phyloP scores from a whole-genome alignment of 30 jellyfish, hydroid and myxozoan genomes.

The Hydractinia echinata region DNA sequence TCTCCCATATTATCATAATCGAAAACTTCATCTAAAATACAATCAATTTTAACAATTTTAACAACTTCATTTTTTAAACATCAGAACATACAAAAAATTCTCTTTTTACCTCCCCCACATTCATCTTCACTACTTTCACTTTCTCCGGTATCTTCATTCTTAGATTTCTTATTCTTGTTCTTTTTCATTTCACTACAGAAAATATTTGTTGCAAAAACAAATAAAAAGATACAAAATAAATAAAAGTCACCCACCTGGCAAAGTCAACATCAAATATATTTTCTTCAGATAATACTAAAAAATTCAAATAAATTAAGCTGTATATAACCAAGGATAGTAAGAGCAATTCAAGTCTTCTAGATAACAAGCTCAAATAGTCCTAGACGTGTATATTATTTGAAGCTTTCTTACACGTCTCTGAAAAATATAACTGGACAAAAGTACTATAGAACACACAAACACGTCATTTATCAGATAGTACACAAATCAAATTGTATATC shows the following conservation, averaged over 20 bases:
- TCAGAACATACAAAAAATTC: neutral
- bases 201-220: neutral
- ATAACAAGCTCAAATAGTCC: too few species aligned
- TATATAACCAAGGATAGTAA: too few species aligned
- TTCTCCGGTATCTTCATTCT: neutral
- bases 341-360: too few species aligned
- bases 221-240: neutral
- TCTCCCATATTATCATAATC: slow-evolving; percentile 50
- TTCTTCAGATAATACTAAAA: slow-evolving; percentile 1
- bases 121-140: slow-evolving; percentile 23
- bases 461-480: neutral
- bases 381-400: too few species aligned
- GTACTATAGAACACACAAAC: neutral
- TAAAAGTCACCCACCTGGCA: slow-evolving; percentile 47
- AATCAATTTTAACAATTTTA: too few species aligned
- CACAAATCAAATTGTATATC: neutral
- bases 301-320: neutral
- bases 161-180: neutral
- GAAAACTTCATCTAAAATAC: neutral
- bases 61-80: slow-evolving; percentile 7
- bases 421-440: neutral
- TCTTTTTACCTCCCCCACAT: neutral
- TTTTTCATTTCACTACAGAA: slow-evolving; percentile 14
- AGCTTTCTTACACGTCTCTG: too few species aligned
- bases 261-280: slow-evolving; percentile 54